Base-by-base conservation (phyloP, 2,888 invertebrate species). In the Sminthurides aquaticus region DNA sequence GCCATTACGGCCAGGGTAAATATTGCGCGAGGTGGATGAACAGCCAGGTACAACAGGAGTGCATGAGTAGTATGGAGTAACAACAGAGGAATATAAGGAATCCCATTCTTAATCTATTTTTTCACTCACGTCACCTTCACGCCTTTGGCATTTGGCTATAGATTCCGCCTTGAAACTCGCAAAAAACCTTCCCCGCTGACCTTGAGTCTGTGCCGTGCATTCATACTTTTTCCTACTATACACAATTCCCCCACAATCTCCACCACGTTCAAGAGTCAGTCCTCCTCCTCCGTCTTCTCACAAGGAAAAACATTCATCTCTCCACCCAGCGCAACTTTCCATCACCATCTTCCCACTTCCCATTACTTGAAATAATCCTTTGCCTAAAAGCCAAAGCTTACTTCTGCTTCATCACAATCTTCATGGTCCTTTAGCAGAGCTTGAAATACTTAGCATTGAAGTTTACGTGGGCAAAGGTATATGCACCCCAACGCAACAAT, bases 61-160 rank as follows among this genome's bases (percentile, higher is more conserved):
- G 43, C 43, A 34, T 34, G 8, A 5, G 15, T 34, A 34, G 43
- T 15, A 34, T 34, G 43, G 43, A 34, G 43, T 34, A 34, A 34
- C 43, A 15, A 34, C 43, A 34, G 8, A 34, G 43, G 43, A 34
- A 34, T 34, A n/a, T n/a, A 62, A 24, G 56, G 66, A 66, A 62
- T 66, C 62, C 55, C 67, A 66, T 58, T 59, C 58, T 64, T 58
- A 60, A 55, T 49, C 60, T 58, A 62, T 59, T 63, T 63, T 63
- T 63, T 63, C 60, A 54, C 57, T 66, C 64, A 67, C 68, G 68
- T 72, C 71, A 69, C 72, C 72, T 72, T 73, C 72, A 73, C 71
- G 73, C 73, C 70, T 73, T 66, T 70, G 70, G 73, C 73, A 69
- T 73, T 66, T 70, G 70, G 69, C 65, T 66, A 69, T 71, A 67